Evolutionary conservation across 1,140 invertebrate genomes (phyloP).

Genomic region (Cydia amplana): DNA sequence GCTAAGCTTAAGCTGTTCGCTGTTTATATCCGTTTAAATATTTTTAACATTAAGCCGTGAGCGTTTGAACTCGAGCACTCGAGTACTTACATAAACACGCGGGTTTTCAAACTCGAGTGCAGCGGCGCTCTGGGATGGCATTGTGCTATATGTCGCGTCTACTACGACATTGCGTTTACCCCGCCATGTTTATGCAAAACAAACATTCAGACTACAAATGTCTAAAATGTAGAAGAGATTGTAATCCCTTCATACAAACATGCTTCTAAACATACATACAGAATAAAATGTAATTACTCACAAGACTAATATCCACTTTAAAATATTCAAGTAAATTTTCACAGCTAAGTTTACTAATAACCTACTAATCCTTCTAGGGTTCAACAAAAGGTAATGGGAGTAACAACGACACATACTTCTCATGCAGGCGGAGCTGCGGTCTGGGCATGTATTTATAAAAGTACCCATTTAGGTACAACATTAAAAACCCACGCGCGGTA

Average conservation of each 20-base stretch:
- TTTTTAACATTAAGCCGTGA: background rate
- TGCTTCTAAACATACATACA: no score
- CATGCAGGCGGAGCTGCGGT: no score
- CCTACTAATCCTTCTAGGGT: no score
- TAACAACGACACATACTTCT: no score
- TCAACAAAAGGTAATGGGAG: no score
- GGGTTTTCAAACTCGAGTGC: background rate
- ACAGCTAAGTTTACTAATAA: no score
- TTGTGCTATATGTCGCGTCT: background rate
- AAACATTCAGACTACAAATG: background rate
- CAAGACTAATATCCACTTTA: no score
- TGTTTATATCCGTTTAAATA: background rate
- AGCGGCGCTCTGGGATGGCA: background rate
- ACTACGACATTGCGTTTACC: background rate
- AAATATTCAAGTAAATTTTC: no score
- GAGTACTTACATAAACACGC: slow-evolving; percentile 8
- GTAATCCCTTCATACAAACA: no score
- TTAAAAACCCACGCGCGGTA: background rate
- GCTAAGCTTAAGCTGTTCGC: background rate
- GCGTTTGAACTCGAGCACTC: slow-evolving; percentile 10
- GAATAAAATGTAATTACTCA: no score
- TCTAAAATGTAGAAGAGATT: background rate
- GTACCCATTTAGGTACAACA: background rate
- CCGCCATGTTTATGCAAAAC: background rate
- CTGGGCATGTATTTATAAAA: background rate